Evolutionary conservation across 2,797 vertebrate genomes (phyloP).

Genomic region (Taeniopygia guttata): DNA sequence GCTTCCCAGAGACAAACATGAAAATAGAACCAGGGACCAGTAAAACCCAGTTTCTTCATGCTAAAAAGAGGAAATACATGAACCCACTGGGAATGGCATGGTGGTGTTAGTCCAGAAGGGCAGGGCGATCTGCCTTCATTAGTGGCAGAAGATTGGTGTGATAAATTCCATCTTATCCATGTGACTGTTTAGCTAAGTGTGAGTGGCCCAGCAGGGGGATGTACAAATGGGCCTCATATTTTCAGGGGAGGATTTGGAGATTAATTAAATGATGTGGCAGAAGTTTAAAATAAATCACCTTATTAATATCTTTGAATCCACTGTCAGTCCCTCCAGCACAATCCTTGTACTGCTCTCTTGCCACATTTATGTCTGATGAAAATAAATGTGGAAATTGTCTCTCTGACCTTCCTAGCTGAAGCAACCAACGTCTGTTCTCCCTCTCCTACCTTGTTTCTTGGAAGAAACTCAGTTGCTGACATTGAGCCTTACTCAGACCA

Average conservation of each 20-base stretch:
- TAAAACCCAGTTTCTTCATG: background rate
- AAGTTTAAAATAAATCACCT: background rate
- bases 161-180: background rate
- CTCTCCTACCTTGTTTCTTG: background rate
- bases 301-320: background rate
- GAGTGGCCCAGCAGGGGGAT: background rate
- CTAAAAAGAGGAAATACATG: background rate
- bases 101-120: background rate
- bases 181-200: background rate
- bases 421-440: background rate
- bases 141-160: background rate
- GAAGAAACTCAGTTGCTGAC: background rate
- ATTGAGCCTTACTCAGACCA: background rate
- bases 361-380: background rate
- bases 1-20: background rate
- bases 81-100: background rate
- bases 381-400: background rate
- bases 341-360: background rate
- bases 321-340: background rate
- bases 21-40: background rate
- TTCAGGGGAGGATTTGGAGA: background rate
- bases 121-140: background rate
- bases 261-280: background rate
- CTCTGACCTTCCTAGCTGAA: background rate
- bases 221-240: background rate